These are phyloP conservation scores for Autographa pulchrina DNA, from an alignment of 2,888 invertebrate genomes.

Conservation along the genomic window DNA sequence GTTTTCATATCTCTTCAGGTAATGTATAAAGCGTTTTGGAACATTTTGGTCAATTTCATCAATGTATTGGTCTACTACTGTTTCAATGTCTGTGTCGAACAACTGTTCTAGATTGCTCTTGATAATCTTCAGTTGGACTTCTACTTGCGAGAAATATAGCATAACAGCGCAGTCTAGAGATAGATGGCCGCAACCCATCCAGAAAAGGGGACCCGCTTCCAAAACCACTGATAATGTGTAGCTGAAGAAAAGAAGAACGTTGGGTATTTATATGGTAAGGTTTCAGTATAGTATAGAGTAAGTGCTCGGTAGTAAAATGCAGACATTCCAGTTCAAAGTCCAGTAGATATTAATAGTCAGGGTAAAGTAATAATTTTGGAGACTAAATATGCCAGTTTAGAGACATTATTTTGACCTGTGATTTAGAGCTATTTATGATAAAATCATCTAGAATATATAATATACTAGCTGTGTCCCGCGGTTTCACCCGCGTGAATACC, in stretches of 20 bases:
- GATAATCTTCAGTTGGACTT: constrained; percentile 69
- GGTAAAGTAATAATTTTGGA: no score
- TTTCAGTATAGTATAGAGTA: no score
- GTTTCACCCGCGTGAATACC: no score
- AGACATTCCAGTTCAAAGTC: no score
- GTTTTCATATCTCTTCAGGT: constrained; percentile 66
- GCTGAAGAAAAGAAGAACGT: constrained; percentile 40
- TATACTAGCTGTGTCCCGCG: no score
- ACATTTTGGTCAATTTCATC: constrained; percentile 57
- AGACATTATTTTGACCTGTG: no score
- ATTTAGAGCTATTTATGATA: no score
- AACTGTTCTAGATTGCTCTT: constrained; percentile 66
- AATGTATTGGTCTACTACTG: constrained; percentile 39
- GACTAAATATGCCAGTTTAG: no score
- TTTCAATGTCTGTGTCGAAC: constrained; percentile 50
- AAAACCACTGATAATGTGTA: constrained; percentile 55
- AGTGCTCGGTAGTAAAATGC: no score
- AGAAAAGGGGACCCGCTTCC: constrained; percentile 56
- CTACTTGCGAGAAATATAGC: constrained; percentile 68
- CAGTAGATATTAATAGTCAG: no score
- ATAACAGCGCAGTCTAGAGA: constrained; percentile 62
- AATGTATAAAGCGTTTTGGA: constrained; percentile 57
- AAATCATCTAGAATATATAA: no score
- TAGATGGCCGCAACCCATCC: constrained; percentile 67
- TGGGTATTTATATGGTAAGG: no score